Base-by-base conservation (phyloP, 1,140 invertebrate species). In the Drosophila persimilis region DNA sequence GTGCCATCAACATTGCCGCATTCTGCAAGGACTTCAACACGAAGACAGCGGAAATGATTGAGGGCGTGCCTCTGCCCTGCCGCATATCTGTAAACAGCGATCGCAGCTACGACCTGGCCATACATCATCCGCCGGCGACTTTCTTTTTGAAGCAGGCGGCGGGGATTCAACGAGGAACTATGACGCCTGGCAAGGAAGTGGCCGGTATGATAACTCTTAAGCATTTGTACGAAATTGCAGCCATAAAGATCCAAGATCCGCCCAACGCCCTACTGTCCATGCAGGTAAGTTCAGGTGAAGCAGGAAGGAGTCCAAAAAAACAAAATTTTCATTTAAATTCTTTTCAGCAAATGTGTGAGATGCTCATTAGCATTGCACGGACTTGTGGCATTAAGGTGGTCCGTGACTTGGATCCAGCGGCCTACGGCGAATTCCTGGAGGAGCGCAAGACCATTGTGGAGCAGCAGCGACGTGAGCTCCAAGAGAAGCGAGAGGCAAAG, bases 1-100 rank as follows among this genome's bases (percentile, higher is more conserved):
- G 97, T 89, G 97, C 97, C 46, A 95, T 99, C 31, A 99, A 99
- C 90, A 99, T 99, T 80, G 95, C 96, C 50, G 94, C 95, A 51
- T 99, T 99, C 93, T 98, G 97, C 89, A 99, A 99, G 93, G 99
- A 99, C 77, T 99, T 99, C 80, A 99, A 99, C 93, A 95, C 97
- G 83, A 95, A 93, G 90, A 99, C 99, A 2, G 96, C 95, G 60
- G 94, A 99, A 79, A 96, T 98, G 22, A 99, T 98, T 91, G 95
- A 96, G 91, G 99, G 98, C 17, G 95, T 98, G 67, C 98, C 98
- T 8, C 79, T 99, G 51, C 98, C 98, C 2, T 95, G 94, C 61
- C 93, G 95, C 79, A 94, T 98, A 8, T 93, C 92, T 56, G 94
- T 98, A 0, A 97, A 97, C 93, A 92, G 97, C 13, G 98, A 99